Base-by-base conservation (phyloP, 1,140 invertebrate genomes). In the honey bee (Apis mellifera) region DNA sequence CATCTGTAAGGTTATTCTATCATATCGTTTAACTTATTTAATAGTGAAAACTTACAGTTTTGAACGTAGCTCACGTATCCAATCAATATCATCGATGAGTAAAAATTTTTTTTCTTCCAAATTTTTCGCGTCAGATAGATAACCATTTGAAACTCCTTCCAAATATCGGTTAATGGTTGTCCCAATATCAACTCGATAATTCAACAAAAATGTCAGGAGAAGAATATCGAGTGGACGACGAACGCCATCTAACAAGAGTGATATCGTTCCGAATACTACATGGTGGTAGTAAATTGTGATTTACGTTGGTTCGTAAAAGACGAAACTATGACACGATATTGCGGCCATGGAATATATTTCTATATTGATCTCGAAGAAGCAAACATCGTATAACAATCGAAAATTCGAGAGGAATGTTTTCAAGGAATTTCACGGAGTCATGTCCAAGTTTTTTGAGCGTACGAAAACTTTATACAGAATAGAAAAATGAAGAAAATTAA, bases 261-360 rank as follows among this genome's bases (percentile, higher is more conserved):
- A 76, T 57, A 83, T 78, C 84, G 74, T 86, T 82, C 60, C 64
- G 66, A 78, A 71, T 81, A 85, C n/a, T 23, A n/a, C 65, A 62
- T 75, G 66, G 9, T 76, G 70, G 84, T 69, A 89, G 85, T 91
- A 91, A 91, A 88, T 84, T 78, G 82, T 88, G 88, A 92, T 92
- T 91, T 90, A 90, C 84, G 85, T 83, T 71, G 70, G 74, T 82
- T 70, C 89, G 83, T 90, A 90, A 86, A 91, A 86, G 86, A 89
- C 66, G 83, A 72, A 85, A 86, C 82, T 88, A 86, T 89, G 89
- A 86, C 87, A 77, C 71, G 84, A 85, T 86, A 87, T 87, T 87
- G 86, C 78, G 80, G 65, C 65, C 85, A 71, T 66, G 69, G 78
- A 69, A 71, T 71, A 72, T 32, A 87, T 90, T 26, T 26, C 82